These are phyloP conservation scores for Menidia menidia DNA, from an alignment of 2,797 vertebrate genomes.

Conservation along the genomic window DNA sequence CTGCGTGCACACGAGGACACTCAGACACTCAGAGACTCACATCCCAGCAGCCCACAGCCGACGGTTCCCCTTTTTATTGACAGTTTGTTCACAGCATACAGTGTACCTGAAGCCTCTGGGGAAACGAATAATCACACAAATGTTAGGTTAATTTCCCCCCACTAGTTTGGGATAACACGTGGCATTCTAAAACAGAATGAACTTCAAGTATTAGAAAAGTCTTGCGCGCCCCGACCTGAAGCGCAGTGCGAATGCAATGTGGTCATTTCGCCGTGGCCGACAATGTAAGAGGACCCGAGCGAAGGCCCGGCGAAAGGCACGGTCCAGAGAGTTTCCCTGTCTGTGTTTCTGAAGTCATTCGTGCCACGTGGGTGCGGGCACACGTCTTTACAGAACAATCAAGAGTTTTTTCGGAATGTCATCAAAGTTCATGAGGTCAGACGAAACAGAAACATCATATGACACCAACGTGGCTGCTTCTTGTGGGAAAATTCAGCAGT, in stretches of 20 bases:
- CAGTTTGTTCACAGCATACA: neutral
- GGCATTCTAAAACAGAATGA: conserved; percentile 29
- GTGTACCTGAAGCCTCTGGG: neutral
- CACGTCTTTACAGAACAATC: neutral
- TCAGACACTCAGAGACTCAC: neutral
- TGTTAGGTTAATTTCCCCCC: neutral
- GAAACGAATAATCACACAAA: neutral
- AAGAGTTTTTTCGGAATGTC: conserved; percentile 1
- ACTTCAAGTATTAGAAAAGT: conserved; percentile 13
- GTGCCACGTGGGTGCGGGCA: neutral
- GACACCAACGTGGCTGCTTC: conserved; percentile 18
- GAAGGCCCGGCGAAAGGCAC: neutral
- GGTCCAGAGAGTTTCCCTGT: conserved; percentile 10
- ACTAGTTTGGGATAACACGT: conserved; percentile 18
- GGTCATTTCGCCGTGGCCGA: conserved; percentile 12
- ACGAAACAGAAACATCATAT: conserved; percentile 23
- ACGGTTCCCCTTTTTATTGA: conserved; percentile 39
- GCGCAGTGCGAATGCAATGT: neutral
- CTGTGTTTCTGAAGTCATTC: conserved; percentile 7
- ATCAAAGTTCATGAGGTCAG: conserved; percentile 46
- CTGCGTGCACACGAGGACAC: neutral
- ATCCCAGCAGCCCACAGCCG: conserved; percentile 4
- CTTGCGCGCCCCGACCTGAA: neutral
- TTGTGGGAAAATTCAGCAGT: neutral
- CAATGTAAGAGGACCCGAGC: neutral